Evolutionary conservation across 2,888 invertebrate species (phyloP).

Genomic region (Chrysolina haemoptera): DNA sequence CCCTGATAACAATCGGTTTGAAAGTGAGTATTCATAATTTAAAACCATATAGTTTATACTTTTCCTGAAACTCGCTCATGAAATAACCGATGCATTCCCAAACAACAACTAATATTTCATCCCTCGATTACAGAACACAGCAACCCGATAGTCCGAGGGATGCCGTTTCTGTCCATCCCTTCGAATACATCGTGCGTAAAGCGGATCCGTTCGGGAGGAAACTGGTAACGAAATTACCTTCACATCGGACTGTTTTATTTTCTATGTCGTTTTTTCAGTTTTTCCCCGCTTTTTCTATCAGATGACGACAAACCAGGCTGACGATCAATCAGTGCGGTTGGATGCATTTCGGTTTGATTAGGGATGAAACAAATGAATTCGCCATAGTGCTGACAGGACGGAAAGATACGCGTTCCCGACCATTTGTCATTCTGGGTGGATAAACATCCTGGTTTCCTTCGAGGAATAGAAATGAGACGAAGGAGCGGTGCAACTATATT

Average conservation of each 20-base stretch:
- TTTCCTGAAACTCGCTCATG: too few species aligned
- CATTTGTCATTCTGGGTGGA: slow-evolving; percentile 5
- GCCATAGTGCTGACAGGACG: slow-evolving; percentile 24
- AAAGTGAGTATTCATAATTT: too few species aligned
- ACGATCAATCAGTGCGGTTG: slow-evolving; percentile 28
- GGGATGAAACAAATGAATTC: slow-evolving; percentile 26
- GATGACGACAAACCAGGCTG: slow-evolving; percentile 3
- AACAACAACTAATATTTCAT: neutral
- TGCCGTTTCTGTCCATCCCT: neutral
- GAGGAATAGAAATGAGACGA: neutral
- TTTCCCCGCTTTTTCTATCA: slow-evolving; percentile 9
- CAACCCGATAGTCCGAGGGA: neutral
- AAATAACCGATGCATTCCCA: too few species aligned
- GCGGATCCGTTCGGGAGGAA: slow-evolving; percentile 12
- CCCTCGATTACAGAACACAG: neutral
- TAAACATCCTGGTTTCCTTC: neutral
- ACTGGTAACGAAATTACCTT: slow-evolving; percentile 14
- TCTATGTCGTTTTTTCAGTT: neutral
- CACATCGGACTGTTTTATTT: slow-evolving; percentile 16
- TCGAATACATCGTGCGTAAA: slow-evolving; percentile 12
- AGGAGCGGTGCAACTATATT: neutral
- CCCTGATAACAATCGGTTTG: too few species aligned
- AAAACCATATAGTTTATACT: too few species aligned
- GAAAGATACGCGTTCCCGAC: slow-evolving; percentile 2
- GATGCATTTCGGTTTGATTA: slow-evolving; percentile 24